Evolutionary conservation across 2,888 invertebrate species (phyloP).

Genomic region (Gastrophysa polygoni): DNA sequence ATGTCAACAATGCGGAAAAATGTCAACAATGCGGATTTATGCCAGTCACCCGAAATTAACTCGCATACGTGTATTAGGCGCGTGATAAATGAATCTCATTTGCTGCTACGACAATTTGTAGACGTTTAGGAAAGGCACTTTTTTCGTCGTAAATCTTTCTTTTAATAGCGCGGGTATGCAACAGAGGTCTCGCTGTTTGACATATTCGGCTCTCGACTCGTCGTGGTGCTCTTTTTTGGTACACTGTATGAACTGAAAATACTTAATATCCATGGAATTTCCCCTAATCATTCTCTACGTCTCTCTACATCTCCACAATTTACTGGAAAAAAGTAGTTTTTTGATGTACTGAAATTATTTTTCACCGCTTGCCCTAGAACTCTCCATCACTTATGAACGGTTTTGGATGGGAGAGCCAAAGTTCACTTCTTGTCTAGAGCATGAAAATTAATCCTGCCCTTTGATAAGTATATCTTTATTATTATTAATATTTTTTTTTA

Average conservation of each 20-base stretch:
- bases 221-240: background rate
- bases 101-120: constrained; percentile 60
- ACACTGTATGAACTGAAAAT: constrained; percentile 1
- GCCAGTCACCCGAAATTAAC: constrained; percentile 52
- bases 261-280: background rate
- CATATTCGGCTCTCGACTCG: background rate
- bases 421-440: no score
- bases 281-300: background rate
- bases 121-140: constrained; percentile 58
- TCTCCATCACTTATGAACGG: no score
- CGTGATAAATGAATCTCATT: constrained; percentile 58
- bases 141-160: constrained; percentile 58
- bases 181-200: constrained; percentile 18
- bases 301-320: no score
- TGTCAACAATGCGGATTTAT: constrained; percentile 54
- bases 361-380: no score
- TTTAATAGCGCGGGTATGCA: constrained; percentile 52
- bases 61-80: constrained; percentile 53
- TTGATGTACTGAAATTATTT: no score
- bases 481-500: no score
- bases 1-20: constrained; percentile 39
- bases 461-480: no score
- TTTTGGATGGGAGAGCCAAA: no score
- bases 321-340: no score
- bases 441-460: no score